Evolutionary conservation across 2,797 vertebrate genomes (phyloP).

Genomic region (Myotis pilosus): DNA sequence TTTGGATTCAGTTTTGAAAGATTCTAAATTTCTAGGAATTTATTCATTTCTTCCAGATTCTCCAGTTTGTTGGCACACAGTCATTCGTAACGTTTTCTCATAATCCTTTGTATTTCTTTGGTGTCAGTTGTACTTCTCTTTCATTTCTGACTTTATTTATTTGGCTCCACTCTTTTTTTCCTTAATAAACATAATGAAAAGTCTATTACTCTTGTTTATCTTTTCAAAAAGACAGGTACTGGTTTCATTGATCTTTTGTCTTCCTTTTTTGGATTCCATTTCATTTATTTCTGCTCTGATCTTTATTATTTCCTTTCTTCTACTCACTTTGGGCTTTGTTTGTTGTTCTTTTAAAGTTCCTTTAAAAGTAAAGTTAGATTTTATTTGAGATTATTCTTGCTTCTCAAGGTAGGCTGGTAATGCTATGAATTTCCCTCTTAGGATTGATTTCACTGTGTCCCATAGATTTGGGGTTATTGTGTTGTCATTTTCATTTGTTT

Average conservation of each 20-base stretch:
- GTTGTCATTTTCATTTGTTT: background rate
- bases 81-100: background rate
- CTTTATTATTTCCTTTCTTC: background rate
- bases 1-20: background rate
- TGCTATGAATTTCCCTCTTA: background rate
- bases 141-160: background rate
- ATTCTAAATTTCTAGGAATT: background rate
- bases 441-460: background rate
- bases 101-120: background rate
- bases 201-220: background rate
- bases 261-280: background rate
- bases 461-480: background rate
- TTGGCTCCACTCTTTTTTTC: background rate
- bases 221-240: background rate
- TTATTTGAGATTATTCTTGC: background rate
- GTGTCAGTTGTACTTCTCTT: background rate
- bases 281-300: background rate
- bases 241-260: background rate
- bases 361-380: background rate
- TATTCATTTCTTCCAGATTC: background rate
- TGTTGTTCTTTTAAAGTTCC: background rate
- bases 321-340: background rate
- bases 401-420: background rate
- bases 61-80: background rate
- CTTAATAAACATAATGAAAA: background rate